Evolutionary conservation across 2,113 vertebrate genomes (phyloP).

Genomic region (Oxyura jamaicensis): DNA sequence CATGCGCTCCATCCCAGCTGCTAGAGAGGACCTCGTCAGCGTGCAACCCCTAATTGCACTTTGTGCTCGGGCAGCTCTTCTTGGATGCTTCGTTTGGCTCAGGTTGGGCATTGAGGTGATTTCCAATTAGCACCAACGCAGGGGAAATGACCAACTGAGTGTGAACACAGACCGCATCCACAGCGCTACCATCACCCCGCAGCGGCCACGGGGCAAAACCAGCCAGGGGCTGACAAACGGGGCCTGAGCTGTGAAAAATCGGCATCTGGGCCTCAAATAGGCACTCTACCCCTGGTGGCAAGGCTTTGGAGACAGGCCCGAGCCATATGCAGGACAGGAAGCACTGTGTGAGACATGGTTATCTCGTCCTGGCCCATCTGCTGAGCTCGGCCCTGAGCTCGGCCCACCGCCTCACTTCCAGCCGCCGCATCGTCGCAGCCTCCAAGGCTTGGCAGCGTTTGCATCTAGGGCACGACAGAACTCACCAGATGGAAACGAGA

Average conservation of each 20-base stretch:
- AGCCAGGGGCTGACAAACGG: neutral
- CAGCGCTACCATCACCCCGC: neutral
- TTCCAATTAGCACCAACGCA: neutral
- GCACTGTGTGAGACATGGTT: neutral
- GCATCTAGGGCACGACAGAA: neutral
- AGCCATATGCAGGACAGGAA: too few species aligned
- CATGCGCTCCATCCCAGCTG: neutral
- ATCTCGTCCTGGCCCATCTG: neutral
- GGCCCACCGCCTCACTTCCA: neutral
- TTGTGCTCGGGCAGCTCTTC: neutral
- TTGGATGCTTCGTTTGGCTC: neutral
- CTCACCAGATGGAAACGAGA: neutral
- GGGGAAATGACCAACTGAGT: neutral
- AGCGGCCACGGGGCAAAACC: neutral
- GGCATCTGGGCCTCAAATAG: neutral
- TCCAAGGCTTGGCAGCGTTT: neutral
- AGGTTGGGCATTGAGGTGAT: neutral
- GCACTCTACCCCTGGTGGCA: fast-evolving
- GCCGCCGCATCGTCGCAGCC: neutral
- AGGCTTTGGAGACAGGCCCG: neutral
- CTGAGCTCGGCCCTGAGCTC: fast-evolving
- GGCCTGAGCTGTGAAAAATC: neutral
- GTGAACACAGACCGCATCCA: neutral
- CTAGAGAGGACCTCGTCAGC: neutral
- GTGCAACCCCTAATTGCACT: neutral